Conservation (phyloP, 1,140 invertebrate genomes). For the Platorchestia sp. region DNA sequence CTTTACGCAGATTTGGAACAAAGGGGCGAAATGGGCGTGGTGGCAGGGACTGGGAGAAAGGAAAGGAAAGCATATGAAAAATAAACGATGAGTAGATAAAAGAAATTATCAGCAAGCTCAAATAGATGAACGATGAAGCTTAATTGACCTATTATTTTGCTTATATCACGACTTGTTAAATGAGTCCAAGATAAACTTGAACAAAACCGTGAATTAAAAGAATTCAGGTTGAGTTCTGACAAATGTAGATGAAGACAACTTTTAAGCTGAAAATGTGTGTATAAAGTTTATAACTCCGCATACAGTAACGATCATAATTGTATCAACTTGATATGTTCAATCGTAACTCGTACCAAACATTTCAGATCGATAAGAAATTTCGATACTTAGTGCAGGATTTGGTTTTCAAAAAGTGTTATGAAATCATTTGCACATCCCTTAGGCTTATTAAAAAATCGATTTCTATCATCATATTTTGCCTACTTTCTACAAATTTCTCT, state of each 20-base stretch:
- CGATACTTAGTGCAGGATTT: too few species aligned
- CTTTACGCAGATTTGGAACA: neutral
- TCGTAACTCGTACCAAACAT: too few species aligned
- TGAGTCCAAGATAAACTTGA: neutral
- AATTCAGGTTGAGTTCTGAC: neutral
- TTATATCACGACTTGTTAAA: neutral
- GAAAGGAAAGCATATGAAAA: neutral
- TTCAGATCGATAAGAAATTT: too few species aligned
- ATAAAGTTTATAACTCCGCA: neutral
- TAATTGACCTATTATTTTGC: neutral
- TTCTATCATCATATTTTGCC: too few species aligned
- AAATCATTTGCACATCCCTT: too few species aligned
- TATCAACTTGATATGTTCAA: too few species aligned
- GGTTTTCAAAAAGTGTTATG: too few species aligned
- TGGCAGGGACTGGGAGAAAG: neutral
- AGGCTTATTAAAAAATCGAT: too few species aligned
- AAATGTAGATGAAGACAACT: neutral
- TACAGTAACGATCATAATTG: too few species aligned
- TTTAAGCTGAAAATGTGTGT: neutral
- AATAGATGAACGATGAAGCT: conserved; percentile 8
- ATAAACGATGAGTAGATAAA: neutral
- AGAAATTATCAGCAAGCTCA: neutral
- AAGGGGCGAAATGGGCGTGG: neutral
- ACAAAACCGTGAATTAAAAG: neutral
- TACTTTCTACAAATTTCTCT: too few species aligned